Evolutionary conservation across 2,113 vertebrate species (phyloP), one percentile per base, ranked within the genome.

Genomic region (Gymnarchus niloticus): DNA sequence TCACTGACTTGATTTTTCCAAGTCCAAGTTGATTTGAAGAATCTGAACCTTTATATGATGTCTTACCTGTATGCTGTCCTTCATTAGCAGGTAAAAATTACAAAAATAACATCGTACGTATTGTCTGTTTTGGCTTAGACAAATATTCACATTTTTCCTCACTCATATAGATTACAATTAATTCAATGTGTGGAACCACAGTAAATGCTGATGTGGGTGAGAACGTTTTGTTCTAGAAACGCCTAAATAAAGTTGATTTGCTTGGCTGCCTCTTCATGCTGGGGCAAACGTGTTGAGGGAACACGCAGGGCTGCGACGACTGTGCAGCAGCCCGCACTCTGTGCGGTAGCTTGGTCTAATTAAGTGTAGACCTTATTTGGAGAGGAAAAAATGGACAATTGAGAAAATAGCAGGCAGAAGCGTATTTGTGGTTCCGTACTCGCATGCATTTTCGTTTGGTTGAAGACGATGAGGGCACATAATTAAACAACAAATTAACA

Each of bases 1-100:
- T 87, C 59, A 87, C 25, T 84, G 78, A 76, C 76, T 83, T 87
- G 3, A 86, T 83, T 85, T 88, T 57, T 86, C 51, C 84, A 65
- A 54, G 56, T 51, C n/a, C 25, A 21, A 12, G 12, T 41, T 73
- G 33, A 65, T 52, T 87, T 17, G n/a, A 81, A 19, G 56, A 77
- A 84, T 69, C 54, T 56, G 28, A 73, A 82, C 28, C 83, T 28
- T 23, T 84, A 17, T 87, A n/a, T 84, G 44, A 73, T 86, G 59
- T 84, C 25, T 21, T 56, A 73, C 17, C 77, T 54, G 25, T 56
- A 61, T 5, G 84, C 12, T 10, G 21, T 33, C 33, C 56, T 59
- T 76, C 76, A 44, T n/a, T 48, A 48, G 46, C 41, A 17, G 7
- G 56, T 65, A 78, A 57, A 25, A 57, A 48, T 80, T 84, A 5